A percentile compares a stretch with the other conserved stretches of the same genome.
Evolutionary conservation across 1,140 invertebrate species (phyloP).

Genomic region (Phocides pigmalion): DNA sequence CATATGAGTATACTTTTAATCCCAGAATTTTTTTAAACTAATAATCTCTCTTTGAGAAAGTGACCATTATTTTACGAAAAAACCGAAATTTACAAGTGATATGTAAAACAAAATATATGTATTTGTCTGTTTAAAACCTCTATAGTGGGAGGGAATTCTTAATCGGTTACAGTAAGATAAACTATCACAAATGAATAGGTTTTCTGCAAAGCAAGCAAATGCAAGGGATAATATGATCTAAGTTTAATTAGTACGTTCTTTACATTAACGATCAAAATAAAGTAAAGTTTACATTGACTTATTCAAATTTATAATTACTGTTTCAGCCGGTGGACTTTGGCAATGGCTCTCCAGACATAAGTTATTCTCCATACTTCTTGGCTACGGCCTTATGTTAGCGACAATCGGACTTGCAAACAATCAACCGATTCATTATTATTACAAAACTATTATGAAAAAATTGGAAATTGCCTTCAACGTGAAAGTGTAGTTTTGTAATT

Average conservation of each 20-base stretch:
- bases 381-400: slow-evolving; percentile 78
- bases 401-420: slow-evolving; percentile 80
- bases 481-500: slow-evolving; percentile 54
- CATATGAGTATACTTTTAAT: too few species aligned
- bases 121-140: too few species aligned
- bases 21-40: too few species aligned
- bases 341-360: slow-evolving; percentile 77
- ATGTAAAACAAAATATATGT: too few species aligned
- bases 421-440: slow-evolving; percentile 78
- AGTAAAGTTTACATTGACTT: background rate
- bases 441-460: slow-evolving; percentile 75
- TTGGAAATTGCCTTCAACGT: slow-evolving; percentile 65
- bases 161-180: too few species aligned
- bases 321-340: slow-evolving; percentile 67
- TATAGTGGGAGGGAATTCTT: too few species aligned
- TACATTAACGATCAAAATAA: background rate
- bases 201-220: too few species aligned
- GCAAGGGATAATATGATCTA: background rate
- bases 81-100: too few species aligned
- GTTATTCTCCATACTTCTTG: slow-evolving; percentile 74
- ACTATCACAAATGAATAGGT: too few species aligned
- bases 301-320: too few species aligned
- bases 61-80: too few species aligned
- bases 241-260: background rate
- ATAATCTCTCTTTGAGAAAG: too few species aligned